phyloP scores from a whole-genome alignment of 2,113 vertebrate species.

The Sphaerodactylus townsendi region DNA sequence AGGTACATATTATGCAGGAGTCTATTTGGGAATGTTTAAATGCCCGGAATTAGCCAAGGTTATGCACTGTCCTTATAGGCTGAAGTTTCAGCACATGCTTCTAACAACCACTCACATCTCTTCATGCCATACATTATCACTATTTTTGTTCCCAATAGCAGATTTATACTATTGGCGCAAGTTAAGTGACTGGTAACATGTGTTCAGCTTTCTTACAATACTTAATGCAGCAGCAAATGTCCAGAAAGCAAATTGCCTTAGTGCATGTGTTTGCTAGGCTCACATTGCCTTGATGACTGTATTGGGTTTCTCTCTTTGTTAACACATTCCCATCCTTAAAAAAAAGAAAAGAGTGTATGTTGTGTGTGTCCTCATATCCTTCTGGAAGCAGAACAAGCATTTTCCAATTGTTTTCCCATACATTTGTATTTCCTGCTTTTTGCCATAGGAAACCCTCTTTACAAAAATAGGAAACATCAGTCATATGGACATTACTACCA shows the following conservation, averaged over 20 bases:
- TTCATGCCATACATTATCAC: constrained; percentile 17
- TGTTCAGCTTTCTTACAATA: constrained; percentile 16
- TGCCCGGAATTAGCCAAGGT: background rate
- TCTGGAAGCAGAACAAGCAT: constrained; percentile 58
- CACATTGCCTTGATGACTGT: constrained; percentile 4
- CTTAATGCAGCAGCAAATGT: constrained; percentile 13
- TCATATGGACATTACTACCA: background rate
- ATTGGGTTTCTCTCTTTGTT: constrained; percentile 15
- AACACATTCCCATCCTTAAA: background rate
- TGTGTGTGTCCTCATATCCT: background rate
- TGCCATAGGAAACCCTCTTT: constrained; percentile 64
- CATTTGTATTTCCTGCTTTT: constrained; percentile 66
- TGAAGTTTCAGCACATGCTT: background rate
- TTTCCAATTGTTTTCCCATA: constrained; percentile 63
- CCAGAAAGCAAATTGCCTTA: constrained; percentile 42
- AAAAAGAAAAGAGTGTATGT: constrained; percentile 4
- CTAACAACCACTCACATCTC: background rate
- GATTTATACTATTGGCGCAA: constrained; percentile 19
- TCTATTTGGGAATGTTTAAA: background rate
- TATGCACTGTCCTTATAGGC: background rate
- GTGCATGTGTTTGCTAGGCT: constrained; percentile 17
- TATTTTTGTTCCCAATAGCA: constrained; percentile 12
- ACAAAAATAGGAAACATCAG: constrained; percentile 69
- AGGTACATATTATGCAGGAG: background rate
- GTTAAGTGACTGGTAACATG: constrained; percentile 11